A percentile compares a stretch with the other conserved stretches of the same genome.
Evolutionary conservation across 2,888 invertebrate genomes (phyloP).

Genomic region (Micropterix aruncella): DNA sequence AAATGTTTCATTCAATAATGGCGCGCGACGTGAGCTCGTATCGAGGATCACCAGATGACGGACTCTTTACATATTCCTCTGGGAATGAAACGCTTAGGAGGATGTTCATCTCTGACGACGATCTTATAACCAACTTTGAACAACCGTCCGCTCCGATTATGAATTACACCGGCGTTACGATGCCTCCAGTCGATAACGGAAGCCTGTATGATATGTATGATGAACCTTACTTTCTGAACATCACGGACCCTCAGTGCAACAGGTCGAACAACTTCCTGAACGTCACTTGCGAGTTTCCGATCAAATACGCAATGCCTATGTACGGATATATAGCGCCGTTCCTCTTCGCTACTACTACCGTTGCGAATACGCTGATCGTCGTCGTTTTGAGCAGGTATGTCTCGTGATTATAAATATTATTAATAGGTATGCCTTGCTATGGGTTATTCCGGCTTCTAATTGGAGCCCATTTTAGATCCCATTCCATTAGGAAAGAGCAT

Average conservation of each 20-base stretch:
- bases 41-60: background rate
- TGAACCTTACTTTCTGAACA: background rate
- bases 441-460: no score
- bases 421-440: no score
- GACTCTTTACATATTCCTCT: background rate
- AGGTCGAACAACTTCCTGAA: conserved; percentile 24
- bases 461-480: no score
- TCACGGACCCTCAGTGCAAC: background rate
- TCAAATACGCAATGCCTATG: conserved; percentile 53
- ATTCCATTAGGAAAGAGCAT: no score
- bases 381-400: conserved; percentile 53
- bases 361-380: conserved; percentile 83
- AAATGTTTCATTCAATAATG: no score
- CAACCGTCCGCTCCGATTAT: no score
- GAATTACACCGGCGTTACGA: background rate
- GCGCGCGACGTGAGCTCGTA: no score
- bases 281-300: conserved; percentile 51
- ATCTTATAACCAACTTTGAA: background rate
- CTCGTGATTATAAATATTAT: no score
- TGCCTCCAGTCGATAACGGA: no score
- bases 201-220: no score
- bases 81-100: background rate
- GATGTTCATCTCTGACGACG: background rate
- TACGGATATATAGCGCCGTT: conserved; percentile 72
- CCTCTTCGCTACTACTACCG: conserved; percentile 72